Conservation (phyloP, 1,140 invertebrate species). For the Lucilia cuprina region DNA sequence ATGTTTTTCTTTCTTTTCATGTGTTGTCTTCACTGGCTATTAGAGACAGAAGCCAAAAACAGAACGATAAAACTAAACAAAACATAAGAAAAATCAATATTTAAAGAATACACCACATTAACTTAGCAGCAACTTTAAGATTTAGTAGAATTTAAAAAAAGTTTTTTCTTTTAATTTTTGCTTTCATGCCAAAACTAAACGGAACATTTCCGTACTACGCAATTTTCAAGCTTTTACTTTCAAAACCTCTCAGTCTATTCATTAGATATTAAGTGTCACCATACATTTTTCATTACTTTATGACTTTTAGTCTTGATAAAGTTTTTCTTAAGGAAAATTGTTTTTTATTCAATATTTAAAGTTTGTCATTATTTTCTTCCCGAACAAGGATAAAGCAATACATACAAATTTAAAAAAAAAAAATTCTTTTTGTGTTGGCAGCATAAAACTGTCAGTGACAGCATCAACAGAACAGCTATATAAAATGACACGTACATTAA, state of each 20-base stretch:
- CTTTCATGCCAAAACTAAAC: background rate
- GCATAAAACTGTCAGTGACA: background rate
- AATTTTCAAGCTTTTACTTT: background rate
- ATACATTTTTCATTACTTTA: background rate
- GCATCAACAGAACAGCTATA: background rate
- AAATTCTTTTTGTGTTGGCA: background rate
- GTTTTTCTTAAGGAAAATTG: background rate
- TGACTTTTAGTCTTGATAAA: background rate
- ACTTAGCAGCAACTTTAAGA: background rate
- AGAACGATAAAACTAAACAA: background rate
- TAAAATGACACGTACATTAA: background rate
- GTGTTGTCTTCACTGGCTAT: background rate
- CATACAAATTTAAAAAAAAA: background rate
- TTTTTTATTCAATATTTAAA: background rate
- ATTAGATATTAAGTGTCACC: background rate
- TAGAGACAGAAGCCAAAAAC: background rate
- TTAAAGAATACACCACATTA: background rate
- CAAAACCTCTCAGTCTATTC: background rate
- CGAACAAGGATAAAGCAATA: background rate
- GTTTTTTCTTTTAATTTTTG: background rate
- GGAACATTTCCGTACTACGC: background rate
- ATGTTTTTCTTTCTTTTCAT: constrained; percentile 8
- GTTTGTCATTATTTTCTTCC: background rate
- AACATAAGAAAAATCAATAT: background rate
- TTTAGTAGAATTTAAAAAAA: background rate